Evolutionary conservation across 2,797 vertebrate genomes (phyloP), one percentile per base, ranked within the genome.

Genomic region (Labeo calbasu): DNA sequence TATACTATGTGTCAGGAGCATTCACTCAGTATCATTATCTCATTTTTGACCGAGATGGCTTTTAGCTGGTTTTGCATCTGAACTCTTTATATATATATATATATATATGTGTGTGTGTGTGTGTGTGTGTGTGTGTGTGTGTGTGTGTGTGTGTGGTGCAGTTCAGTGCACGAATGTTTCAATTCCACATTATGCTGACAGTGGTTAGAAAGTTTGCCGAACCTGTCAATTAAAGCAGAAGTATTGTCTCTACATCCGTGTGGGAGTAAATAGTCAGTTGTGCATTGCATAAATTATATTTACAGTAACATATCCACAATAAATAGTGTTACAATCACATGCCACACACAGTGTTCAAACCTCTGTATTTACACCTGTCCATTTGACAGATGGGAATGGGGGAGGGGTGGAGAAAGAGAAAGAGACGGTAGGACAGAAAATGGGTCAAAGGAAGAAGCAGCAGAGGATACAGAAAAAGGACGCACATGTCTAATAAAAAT

Each of bases 381-480:
- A 78, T 79, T 76, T 84, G 81, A 81, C 86, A 85, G 82, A 86
- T 84, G 86, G 87, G 55, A 76, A 19, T 59, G 86, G 84, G 87
- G 81, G 84, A 84, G 68, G 65, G 70, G 71, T 70, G 48, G 51
- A 84, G 23, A 80, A 69, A 50, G 15, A 43, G 48, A 70, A 19
- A 70, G 73, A 82, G 40, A 21, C 9, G 11, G 5, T 12, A 8
- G 50, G 28, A 53, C 48, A 75, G 71, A 73, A 13, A 69, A 84
- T 63, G 53, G 79, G 85, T 61, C 55, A 82, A 32, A 43, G 70
- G 36, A 82, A 78, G 66, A 69, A 43, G 73, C 75, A 70, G 66
- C 75, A 78, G 66, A 69, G 59, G 75, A 78, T 57, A 78, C 63
- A 65, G 63, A 85, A 77, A 28, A 57, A 72, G 63, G 48, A 73